These are phyloP conservation scores for Enteromius argenteus DNA, from an alignment of 2,797 vertebrate genomes.

Conservation along the genomic window DNA sequence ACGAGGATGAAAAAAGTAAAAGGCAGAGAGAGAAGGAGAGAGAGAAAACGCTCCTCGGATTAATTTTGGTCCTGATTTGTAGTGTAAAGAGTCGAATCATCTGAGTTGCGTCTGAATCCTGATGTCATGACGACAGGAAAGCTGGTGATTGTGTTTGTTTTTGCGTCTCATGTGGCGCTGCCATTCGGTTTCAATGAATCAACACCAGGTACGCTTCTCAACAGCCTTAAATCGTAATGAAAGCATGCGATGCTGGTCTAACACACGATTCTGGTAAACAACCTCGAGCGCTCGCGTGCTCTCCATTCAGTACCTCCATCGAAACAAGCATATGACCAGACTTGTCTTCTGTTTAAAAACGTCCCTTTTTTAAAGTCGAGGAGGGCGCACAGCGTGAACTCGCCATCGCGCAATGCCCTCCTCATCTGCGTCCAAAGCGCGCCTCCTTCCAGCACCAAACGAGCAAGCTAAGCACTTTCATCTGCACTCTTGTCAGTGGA, in stretches of 20 bases:
- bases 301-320: slow-evolving; percentile 50
- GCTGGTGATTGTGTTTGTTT: slow-evolving; percentile 94
- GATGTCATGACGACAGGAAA: slow-evolving; percentile 94
- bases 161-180: slow-evolving; percentile 86
- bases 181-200: slow-evolving; percentile 85
- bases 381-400: slow-evolving; percentile 65
- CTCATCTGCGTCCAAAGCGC: slow-evolving; percentile 68
- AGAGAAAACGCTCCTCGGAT: slow-evolving; percentile 74
- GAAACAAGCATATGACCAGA: slow-evolving; percentile 37
- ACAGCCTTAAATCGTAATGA: slow-evolving; percentile 87
- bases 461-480: slow-evolving; percentile 75
- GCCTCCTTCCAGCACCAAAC: slow-evolving; percentile 76
- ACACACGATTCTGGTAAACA: slow-evolving; percentile 49
- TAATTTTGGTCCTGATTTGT: slow-evolving; percentile 99
- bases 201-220: slow-evolving; percentile 83
- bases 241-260: slow-evolving; percentile 79
- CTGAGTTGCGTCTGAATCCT: slow-evolving; percentile 92
- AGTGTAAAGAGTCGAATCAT: slow-evolving; percentile 92
- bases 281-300: slow-evolving; percentile 70
- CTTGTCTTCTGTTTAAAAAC: slow-evolving; percentile 55
- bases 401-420: slow-evolving; percentile 75
- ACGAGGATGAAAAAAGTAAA: slow-evolving; percentile 84
- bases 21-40: slow-evolving; percentile 56
- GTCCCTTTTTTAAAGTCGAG: slow-evolving; percentile 67
- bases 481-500: slow-evolving; percentile 63